Evolutionary conservation across 2,113 vertebrate genomes (phyloP).

Genomic region (Corythoichthys haematopterus): DNA sequence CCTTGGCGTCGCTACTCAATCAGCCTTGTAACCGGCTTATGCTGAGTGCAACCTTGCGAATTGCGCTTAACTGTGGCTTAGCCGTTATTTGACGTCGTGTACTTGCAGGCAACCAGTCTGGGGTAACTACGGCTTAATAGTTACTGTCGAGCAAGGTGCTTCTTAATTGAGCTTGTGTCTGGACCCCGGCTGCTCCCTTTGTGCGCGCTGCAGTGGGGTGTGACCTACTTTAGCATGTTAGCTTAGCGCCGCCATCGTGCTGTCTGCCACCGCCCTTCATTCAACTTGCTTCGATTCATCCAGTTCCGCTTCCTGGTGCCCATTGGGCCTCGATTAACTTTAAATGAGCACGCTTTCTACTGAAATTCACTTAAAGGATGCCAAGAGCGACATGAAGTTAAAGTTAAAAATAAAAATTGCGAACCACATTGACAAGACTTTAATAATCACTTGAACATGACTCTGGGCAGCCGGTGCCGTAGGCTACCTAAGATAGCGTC

Average conservation of each 20-base stretch:
- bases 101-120: background rate
- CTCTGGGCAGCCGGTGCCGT: background rate
- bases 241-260: conserved; percentile 40
- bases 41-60: background rate
- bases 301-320: background rate
- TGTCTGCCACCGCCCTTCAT: conserved; percentile 46
- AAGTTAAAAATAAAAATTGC: conserved; percentile 9
- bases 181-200: conserved; percentile 53
- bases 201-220: conserved; percentile 71
- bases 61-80: background rate
- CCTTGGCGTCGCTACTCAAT: background rate
- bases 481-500: background rate
- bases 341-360: background rate
- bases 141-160: background rate
- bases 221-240: conserved; percentile 75
- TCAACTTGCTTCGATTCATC: background rate
- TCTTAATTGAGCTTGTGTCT: conserved; percentile 24
- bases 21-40: conserved; percentile 30
- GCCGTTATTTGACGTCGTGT: background rate
- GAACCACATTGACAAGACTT: conserved; percentile 23
- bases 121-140: background rate
- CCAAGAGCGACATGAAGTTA: background rate
- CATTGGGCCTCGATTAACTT: background rate
- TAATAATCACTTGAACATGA: background rate
- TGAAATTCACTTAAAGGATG: background rate